phyloP scores from a whole-genome alignment of 1,140 invertebrate species.

The Magallana ariakensis region DNA sequence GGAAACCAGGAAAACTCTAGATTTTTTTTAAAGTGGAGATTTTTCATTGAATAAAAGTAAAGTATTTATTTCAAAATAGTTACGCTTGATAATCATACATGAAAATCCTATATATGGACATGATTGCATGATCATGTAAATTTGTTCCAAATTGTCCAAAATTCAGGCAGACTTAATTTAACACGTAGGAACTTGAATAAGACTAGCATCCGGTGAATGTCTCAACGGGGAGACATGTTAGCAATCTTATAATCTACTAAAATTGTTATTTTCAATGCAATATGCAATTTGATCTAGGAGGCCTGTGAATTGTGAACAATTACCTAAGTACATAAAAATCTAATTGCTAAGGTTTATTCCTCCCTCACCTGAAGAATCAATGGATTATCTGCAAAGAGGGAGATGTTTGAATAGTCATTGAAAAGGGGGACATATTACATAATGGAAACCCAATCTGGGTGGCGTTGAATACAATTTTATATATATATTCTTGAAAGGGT shows the following conservation, averaged over 20 bases:
- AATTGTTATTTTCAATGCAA: background rate
- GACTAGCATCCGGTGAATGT: too few relatives aligned
- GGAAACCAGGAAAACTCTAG: too few relatives aligned
- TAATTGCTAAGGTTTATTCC: background rate
- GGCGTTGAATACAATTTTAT: background rate
- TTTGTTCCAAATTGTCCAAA: too few relatives aligned
- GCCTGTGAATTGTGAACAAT: background rate
- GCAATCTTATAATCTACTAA: background rate
- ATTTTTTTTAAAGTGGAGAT: too few relatives aligned
- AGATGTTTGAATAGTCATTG: background rate
- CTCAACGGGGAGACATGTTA: background rate
- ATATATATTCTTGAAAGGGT: slow-evolving; percentile 15
- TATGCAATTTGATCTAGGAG: background rate
- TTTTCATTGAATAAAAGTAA: too few relatives aligned
- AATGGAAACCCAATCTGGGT: background rate
- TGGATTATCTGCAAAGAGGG: background rate
- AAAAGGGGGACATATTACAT: slow-evolving; percentile 17
- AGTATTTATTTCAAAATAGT: too few relatives aligned
- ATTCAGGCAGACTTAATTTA: too few relatives aligned
- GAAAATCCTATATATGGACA: too few relatives aligned
- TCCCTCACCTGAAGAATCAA: background rate
- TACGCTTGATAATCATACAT: too few relatives aligned
- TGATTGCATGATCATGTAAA: too few relatives aligned
- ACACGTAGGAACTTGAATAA: too few relatives aligned
- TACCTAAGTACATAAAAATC: background rate